These are phyloP conservation scores for Coracopsis vasa DNA, from an alignment of 2,113 vertebrate genomes.

Conservation along the genomic window DNA sequence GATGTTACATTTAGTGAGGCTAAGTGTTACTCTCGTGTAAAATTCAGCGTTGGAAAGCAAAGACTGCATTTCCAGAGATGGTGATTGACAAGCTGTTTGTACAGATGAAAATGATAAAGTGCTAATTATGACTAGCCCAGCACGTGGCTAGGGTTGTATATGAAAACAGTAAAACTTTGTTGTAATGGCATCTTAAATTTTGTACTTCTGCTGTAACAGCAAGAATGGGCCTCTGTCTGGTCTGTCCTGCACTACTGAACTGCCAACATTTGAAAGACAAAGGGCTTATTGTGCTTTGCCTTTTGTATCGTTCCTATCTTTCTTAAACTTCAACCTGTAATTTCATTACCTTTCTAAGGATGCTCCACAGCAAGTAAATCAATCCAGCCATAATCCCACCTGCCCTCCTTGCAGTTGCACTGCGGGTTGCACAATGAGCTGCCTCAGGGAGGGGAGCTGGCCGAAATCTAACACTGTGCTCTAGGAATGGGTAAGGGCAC, in stretches of 20 bases:
- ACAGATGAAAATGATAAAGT: neutral
- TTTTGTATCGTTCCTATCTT: neutral
- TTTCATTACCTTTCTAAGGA: neutral
- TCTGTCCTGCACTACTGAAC: neutral
- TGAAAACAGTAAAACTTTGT: slow-evolving; percentile 1
- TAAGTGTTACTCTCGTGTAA: neutral
- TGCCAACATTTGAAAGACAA: neutral
- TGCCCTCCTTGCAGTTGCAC: neutral
- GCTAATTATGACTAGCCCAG: neutral
- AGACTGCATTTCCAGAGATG: neutral
- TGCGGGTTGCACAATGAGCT: neutral
- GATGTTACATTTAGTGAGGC: neutral
- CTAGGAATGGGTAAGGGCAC: neutral
- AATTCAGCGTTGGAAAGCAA: neutral
- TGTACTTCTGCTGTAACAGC: neutral
- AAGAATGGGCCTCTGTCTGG: neutral
- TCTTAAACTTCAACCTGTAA: neutral
- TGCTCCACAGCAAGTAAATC: neutral
- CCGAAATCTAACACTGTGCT: neutral
- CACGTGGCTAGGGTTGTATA: neutral
- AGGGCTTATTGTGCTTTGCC: neutral
- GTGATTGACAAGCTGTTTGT: neutral
- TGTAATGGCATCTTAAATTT: neutral
- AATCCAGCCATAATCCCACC: neutral
- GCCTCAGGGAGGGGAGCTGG: neutral